phyloP scores from a whole-genome alignment of 2,113 vertebrate species.

The Anser brachyrhynchus region DNA sequence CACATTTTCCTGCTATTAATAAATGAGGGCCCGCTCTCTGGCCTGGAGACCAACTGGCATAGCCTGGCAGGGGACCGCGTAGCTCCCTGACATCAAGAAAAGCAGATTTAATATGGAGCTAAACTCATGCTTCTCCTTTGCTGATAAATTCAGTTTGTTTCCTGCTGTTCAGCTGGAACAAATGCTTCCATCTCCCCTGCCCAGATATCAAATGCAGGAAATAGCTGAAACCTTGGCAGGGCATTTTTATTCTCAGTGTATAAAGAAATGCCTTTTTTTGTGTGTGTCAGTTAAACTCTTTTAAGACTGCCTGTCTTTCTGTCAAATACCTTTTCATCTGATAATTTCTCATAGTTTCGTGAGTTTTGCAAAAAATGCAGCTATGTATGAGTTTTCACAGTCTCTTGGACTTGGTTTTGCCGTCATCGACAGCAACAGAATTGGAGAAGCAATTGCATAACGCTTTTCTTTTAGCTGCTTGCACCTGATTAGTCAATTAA shows the following conservation, averaged over 20 bases:
- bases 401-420: background rate
- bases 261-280: background rate
- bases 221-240: background rate
- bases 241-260: background rate
- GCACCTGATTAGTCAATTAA: background rate
- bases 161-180: slow-evolving; percentile 44
- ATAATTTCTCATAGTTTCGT: background rate
- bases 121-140: background rate
- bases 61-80: background rate
- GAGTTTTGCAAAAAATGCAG: background rate
- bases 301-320: background rate
- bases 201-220: background rate
- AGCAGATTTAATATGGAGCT: slow-evolving; percentile 3
- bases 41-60: background rate
- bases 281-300: background rate
- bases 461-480: background rate
- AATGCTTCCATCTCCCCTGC: background rate
- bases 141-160: slow-evolving; percentile 32
- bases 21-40: background rate
- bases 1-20: background rate
- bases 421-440: background rate
- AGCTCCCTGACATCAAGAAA: slow-evolving; percentile 4
- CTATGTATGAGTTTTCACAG: background rate
- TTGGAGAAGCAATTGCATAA: background rate
- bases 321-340: background rate